A percentile compares a stretch with the other conserved stretches of the same genome.
Evolutionary conservation across 2,888 invertebrate genomes (phyloP).

Genomic region (Euphydryas editha): DNA sequence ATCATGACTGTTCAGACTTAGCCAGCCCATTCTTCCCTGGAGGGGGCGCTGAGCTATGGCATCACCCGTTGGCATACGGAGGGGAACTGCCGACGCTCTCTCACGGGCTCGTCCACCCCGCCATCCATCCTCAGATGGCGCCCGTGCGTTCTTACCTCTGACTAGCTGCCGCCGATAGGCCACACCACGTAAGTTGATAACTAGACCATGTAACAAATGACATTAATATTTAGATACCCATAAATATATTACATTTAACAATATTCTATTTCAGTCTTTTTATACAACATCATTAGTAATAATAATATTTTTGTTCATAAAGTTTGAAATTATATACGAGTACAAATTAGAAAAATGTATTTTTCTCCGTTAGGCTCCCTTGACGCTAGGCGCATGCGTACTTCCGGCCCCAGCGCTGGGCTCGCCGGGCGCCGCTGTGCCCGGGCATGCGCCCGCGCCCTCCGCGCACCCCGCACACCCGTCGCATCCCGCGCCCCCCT

Average conservation of each 20-base stretch:
- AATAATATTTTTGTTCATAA: no score
- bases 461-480: conserved; percentile 83
- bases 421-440: conserved; percentile 92
- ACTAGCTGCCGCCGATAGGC: conserved; percentile 95
- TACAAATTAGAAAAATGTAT: not conserved
- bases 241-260: not conserved
- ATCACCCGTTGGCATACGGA: conserved; percentile 91
- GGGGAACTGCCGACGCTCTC: conserved; percentile 94
- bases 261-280: no score
- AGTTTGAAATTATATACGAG: no score
- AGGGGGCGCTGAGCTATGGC: conserved; percentile 96
- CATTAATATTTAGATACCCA: not conserved
- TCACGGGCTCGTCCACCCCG: conserved; percentile 97
- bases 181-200: conserved; percentile 85
- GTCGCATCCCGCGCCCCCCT: conserved; percentile 90
- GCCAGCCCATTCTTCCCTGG: conserved; percentile 97
- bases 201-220: not conserved
- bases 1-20: conserved; percentile 88
- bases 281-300: no score
- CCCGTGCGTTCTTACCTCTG: conserved; percentile 98
- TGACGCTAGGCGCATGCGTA: conserved; percentile 89
- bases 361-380: conserved; percentile 67
- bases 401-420: conserved; percentile 96
- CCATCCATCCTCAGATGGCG: conserved; percentile 97
- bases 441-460: conserved; percentile 84